Conservation (phyloP, 2,113 vertebrate genomes). For the Odocoileus virginianus region DNA sequence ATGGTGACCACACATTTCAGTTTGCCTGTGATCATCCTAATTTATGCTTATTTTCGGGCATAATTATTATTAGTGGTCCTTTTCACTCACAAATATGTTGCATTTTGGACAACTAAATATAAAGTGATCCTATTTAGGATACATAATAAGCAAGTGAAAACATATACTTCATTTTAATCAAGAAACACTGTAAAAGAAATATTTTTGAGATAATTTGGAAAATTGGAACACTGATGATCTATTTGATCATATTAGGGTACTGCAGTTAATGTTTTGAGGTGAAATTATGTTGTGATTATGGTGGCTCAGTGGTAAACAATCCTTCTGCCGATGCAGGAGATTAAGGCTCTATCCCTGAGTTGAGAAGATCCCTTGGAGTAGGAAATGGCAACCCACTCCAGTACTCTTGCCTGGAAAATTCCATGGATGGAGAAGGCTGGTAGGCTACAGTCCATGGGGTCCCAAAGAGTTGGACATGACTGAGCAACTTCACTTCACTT, state of each 20-base stretch:
- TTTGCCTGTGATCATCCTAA: background rate
- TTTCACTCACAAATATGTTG: background rate
- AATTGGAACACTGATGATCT: background rate
- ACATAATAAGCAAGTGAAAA: background rate
- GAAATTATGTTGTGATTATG: background rate
- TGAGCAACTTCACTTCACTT: too few relatives aligned
- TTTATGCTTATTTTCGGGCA: background rate
- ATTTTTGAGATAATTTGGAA: background rate
- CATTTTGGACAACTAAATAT: background rate
- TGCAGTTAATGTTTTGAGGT: background rate
- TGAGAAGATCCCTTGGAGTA: background rate
- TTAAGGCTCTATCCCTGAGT: background rate
- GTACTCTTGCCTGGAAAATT: background rate
- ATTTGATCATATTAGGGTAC: background rate
- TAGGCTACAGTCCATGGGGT: background rate
- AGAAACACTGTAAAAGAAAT: background rate
- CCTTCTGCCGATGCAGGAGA: background rate
- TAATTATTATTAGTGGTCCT: background rate
- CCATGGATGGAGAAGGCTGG: background rate
- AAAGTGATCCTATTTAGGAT: background rate
- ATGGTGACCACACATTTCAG: background rate
- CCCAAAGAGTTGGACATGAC: too few relatives aligned
- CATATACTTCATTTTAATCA: background rate
- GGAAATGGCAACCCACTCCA: background rate
- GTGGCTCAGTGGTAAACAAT: background rate